Evolutionary conservation across 2,888 invertebrate species (phyloP), one percentile per base, ranked within the genome.

Genomic region (Hydrotaea cyrtoneurina): DNA sequence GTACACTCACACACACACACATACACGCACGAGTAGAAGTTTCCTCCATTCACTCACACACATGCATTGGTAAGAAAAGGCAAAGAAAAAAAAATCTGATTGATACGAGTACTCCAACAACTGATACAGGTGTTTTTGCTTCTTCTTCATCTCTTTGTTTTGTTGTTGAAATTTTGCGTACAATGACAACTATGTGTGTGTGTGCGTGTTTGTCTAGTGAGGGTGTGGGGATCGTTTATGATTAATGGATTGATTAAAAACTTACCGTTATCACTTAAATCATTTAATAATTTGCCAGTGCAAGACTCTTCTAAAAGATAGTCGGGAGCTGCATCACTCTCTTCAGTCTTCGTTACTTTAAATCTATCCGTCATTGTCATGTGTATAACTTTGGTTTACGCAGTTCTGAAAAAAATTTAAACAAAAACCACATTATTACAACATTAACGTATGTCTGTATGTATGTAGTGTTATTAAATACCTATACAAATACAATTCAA

Each of bases 281-380:
- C 90, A 73, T 90, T 89, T 81, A 91, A 86, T 50, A 91, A 89
- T 73, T 91, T 91, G 31, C 91, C 91, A 57, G 91, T 90, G 26
- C 90, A 90, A 26, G 90, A 89, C 86, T 91, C 91, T 86, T 91
- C 91, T 73, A 90, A 85, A 21, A 89, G 88, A 86, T 90, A 90
- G 78, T 85, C 85, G 53, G 89, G 89, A 78, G 89, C 87, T 39
- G 86, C 88, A 78, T 89, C 89, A 80, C 90, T 91, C 87, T 89
- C 89, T 26, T 90, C 89, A 79, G 91, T 89, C 87, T 91, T 91
- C 86, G 91, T 91, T 62, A 91, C 91, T 89, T 91, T 91, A 88
- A 91, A 91, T 89, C 91, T 90, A 86, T 91, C 91, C 86, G 91
- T 91, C 91, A 91, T 91, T 85, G 31, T 86, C 39, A 69, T 50